Evolutionary conservation across 2,113 vertebrate species (phyloP).

Genomic region (Delphinapterus leucas): DNA sequence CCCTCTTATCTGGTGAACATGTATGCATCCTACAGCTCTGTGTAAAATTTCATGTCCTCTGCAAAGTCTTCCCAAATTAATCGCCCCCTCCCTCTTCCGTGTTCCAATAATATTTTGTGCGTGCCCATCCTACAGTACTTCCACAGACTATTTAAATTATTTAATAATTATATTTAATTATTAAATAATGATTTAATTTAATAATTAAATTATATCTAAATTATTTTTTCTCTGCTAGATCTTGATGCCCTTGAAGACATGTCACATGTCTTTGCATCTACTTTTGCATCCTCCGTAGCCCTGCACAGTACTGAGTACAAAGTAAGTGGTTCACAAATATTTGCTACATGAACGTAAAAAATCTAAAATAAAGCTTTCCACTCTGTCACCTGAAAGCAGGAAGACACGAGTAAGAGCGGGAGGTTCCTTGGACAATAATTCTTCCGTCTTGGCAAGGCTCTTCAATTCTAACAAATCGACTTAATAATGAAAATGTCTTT

Average conservation of each 20-base stretch:
- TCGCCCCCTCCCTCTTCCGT: not conserved
- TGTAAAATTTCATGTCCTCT: not conserved
- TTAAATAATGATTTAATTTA: not conserved
- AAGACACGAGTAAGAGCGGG: rapidly evolving
- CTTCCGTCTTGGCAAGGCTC: conserved; percentile 17
- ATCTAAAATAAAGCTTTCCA: not conserved
- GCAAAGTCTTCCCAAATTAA: not conserved
- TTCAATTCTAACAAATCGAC: conserved; percentile 66
- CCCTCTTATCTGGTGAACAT: not conserved
- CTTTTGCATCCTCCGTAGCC: not conserved
- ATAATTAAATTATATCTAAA: not conserved
- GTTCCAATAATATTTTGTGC: not conserved
- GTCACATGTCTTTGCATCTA: not conserved
- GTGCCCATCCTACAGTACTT: not conserved
- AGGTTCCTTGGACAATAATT: not conserved
- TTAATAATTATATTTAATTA: not conserved
- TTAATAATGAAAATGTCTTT: conserved; percentile 81
- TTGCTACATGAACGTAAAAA: not conserved
- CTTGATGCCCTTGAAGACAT: not conserved
- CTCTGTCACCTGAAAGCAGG: not conserved
- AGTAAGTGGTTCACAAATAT: not conserved
- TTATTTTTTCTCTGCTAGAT: not conserved
- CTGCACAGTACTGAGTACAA: too few species aligned
- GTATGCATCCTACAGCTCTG: not conserved
- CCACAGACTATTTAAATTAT: not conserved